These are phyloP conservation scores for Conus canariensis DNA, from an alignment of 2,888 invertebrate genomes.

Conservation along the genomic window DNA sequence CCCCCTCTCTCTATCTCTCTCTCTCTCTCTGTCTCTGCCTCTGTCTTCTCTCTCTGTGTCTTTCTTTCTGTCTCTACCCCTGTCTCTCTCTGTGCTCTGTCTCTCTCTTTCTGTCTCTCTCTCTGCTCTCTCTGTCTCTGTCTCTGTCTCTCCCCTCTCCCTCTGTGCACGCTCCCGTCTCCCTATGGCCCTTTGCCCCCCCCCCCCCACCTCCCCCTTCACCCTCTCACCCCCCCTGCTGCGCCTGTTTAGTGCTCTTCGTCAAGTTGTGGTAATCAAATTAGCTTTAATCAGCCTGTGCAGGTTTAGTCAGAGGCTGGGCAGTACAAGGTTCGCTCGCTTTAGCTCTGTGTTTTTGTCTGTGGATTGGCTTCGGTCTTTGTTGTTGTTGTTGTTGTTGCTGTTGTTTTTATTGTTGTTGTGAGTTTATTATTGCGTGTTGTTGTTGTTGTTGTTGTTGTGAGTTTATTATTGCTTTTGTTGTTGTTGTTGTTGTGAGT, in stretches of 20 bases:
- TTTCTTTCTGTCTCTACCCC: neutral
- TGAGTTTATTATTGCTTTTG: too few relatives aligned
- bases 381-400: too few relatives aligned
- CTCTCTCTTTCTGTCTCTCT: neutral
- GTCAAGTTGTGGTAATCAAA: conserved; percentile 27
- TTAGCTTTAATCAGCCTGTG: neutral
- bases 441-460: too few relatives aligned
- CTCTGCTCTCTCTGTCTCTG: neutral
- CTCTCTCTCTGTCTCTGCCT: too few relatives aligned
- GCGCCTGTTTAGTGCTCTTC: neutral
- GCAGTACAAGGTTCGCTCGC: too few relatives aligned
- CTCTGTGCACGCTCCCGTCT: neutral
- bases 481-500: too few relatives aligned
- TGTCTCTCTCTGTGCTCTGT: neutral
- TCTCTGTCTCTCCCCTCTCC: neutral
- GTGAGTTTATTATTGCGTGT: too few relatives aligned
- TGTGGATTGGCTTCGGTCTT: too few relatives aligned
- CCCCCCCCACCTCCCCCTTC: neutral
- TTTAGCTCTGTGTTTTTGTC: too few relatives aligned
- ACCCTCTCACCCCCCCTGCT: neutral
- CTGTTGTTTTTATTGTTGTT: too few relatives aligned
- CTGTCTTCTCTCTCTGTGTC: too few relatives aligned
- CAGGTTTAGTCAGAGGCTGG: neutral
- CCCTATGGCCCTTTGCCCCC: neutral
- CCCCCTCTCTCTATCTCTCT: neutral